Evolutionary conservation across 2,113 vertebrate genomes (phyloP).

Genomic region (Hoplias malabaricus): DNA sequence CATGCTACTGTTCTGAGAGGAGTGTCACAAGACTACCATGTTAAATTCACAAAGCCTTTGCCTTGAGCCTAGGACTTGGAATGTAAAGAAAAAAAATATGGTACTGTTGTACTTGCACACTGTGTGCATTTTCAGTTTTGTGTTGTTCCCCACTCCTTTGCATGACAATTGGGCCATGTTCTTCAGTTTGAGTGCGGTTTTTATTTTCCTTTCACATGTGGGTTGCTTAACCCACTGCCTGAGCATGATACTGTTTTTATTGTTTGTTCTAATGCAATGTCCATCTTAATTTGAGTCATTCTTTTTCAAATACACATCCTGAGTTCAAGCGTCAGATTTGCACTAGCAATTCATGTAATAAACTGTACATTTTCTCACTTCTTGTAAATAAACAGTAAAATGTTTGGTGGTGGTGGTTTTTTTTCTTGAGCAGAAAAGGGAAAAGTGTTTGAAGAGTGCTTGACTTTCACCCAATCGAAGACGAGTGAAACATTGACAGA

Average conservation of each 20-base stretch:
- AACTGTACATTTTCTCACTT: conserved; percentile 94
- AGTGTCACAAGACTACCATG: not conserved
- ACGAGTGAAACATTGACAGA: conserved; percentile 31
- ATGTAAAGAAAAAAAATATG: conserved; percentile 1
- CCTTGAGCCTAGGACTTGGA: not conserved
- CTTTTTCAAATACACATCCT: conserved; percentile 71
- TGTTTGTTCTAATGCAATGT: conserved; percentile 49
- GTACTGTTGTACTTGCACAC: not conserved
- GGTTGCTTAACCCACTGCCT: conserved; percentile 51
- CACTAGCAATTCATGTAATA: conserved; percentile 98
- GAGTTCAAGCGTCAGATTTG: conserved; percentile 79
- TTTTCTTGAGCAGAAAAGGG: conserved; percentile 11
- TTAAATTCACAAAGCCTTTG: not conserved
- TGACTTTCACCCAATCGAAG: conserved; percentile 32
- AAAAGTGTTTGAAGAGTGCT: conserved; percentile 1
- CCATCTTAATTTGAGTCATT: conserved; percentile 66
- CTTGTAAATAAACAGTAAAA: conserved; percentile 93
- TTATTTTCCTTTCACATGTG: not conserved
- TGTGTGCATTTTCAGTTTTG: not conserved
- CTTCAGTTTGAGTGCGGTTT: conserved; percentile 25
- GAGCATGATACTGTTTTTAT: conserved; percentile 50
- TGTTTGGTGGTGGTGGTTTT: no score
- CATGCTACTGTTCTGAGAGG: not conserved
- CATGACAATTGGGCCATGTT: conserved; percentile 21
- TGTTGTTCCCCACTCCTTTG: conserved; percentile 12